phyloP scores from a whole-genome alignment of 2,113 vertebrate species.

The Ceyx margarethae region DNA sequence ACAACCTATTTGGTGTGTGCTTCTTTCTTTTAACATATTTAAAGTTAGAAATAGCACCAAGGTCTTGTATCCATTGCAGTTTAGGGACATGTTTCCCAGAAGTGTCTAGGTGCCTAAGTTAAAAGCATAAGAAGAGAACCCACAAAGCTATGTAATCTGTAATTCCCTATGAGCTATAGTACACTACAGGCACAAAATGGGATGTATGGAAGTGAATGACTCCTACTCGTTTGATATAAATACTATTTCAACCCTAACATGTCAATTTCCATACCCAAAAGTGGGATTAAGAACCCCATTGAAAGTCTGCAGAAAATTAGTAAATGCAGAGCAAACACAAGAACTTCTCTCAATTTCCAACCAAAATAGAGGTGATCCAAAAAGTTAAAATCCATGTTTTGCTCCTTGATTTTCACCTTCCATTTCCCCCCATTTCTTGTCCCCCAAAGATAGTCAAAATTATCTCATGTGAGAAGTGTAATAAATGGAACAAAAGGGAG shows the following conservation, averaged over 20 bases:
- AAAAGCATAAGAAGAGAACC: not conserved
- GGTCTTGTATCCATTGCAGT: not conserved
- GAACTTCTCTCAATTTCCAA: conserved; percentile 33
- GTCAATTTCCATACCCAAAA: not conserved
- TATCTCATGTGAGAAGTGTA: conserved; percentile 40
- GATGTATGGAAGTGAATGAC: not conserved
- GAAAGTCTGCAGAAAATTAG: not conserved
- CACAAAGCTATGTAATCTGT: not conserved
- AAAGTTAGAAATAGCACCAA: not conserved
- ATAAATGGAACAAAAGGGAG: conserved; percentile 41
- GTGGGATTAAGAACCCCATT: not conserved
- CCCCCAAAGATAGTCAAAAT: not conserved
- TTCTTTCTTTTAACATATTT: not conserved
- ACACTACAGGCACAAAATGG: not conserved
- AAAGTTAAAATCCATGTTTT: not conserved
- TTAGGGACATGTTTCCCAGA: not conserved
- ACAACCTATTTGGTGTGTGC: not conserved
- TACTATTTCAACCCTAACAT: not conserved
- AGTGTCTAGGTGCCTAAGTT: not conserved
- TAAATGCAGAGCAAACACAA: not conserved
- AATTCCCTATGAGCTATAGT: not conserved
- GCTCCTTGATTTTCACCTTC: conserved; percentile 52
- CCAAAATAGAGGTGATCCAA: not conserved
- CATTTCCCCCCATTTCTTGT: not conserved
- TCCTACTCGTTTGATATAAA: not conserved